Base-by-base conservation (phyloP, 2,888 invertebrate genomes). In the Brachyptera putata region DNA sequence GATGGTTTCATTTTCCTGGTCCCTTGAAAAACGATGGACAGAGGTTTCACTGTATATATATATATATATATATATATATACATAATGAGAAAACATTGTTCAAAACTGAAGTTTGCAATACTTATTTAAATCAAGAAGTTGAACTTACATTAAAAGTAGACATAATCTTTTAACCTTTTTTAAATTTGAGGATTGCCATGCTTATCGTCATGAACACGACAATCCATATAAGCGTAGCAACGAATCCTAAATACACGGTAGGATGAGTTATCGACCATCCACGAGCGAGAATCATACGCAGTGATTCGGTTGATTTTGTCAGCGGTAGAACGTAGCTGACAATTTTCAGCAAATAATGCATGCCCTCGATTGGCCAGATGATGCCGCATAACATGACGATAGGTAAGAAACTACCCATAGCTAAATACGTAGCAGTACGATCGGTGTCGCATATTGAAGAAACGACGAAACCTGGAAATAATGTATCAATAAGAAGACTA, bases 311-410 rank as follows among this genome's bases (percentile, higher is more conserved):
- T 1, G 92, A 89, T 68, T 89, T 86, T 0, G 95, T 95, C 16
- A 95, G 78, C 0, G 95, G 95, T 18, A 95, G 79, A 43, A 89
- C 76, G 67, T 80, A 85, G 66, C 91, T 87, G 43, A 92, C 68
- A 71, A 84, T 84, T 71, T 83, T 83, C 3, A 94, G 77, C 41
- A 85, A 69, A 0, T 80, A 75, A 70, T 92, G 91, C 90, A 96
- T 95, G 39, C 88, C 94, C 79, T 96, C 92, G 63, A 94, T 81
- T 0, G 96, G 96, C 96, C 96, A 96, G 67, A 96, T 89, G 63
- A 95, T 92, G 55, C 81, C 92, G 67, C 91, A 91, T 3, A 92
- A 75, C 83, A 92, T 82, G 18, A 92, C 86, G 73, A 91, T 89
- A 1, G 92, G 92, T 62, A 92, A 73, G 74, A 92, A 92, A 1